Evolutionary conservation across 2,113 vertebrate genomes (phyloP).

Genomic region (Rhabdornis inornatus): DNA sequence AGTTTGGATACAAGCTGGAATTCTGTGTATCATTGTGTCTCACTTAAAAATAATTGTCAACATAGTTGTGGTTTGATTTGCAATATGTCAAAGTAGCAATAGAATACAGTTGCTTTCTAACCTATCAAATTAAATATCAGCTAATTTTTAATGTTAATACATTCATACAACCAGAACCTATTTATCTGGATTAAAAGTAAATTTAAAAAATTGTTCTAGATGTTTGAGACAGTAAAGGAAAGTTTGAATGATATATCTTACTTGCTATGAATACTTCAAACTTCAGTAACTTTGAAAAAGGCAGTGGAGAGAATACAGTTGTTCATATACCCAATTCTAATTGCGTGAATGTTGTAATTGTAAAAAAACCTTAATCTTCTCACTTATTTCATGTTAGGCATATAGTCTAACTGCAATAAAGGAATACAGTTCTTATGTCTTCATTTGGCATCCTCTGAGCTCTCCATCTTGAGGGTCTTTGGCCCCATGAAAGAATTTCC

Average conservation of each 20-base stretch:
- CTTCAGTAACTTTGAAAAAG: not conserved
- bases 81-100: not conserved
- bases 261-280: not conserved
- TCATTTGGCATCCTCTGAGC: not conserved
- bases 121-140: not conserved
- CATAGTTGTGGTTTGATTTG: not conserved
- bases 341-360: not conserved
- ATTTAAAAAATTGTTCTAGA: not conserved
- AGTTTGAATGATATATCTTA: not conserved
- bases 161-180: not conserved
- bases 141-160: not conserved
- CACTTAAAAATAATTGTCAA: not conserved
- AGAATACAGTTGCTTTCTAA: not conserved
- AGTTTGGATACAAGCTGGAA: not conserved
- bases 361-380: not conserved
- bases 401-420: not conserved
- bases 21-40: not conserved
- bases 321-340: not conserved
- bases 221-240: not conserved
- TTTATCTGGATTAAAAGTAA: not conserved
- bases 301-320: not conserved
- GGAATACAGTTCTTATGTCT: not conserved
- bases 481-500: not conserved
- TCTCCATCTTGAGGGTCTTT: not conserved
- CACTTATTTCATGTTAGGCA: not conserved